Conservation (phyloP, 1,140 invertebrate species). For the Caenorhabditis tropicalis region DNA sequence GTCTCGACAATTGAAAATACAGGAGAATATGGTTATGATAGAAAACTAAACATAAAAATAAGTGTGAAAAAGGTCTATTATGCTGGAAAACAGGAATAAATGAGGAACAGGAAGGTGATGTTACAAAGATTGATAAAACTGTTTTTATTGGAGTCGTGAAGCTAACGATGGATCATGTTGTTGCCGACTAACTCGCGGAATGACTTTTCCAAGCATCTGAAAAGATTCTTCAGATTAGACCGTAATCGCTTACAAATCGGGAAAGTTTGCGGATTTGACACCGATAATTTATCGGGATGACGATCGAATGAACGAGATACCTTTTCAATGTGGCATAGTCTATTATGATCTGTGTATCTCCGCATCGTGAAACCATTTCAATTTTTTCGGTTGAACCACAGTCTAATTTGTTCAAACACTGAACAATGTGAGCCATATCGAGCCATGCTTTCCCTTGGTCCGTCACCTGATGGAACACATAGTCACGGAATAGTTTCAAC, state of each 20-base stretch:
- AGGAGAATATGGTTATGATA: slow-evolving; percentile 10
- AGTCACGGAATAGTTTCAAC: slow-evolving; percentile 96
- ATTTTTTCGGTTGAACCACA: slow-evolving; percentile 89
- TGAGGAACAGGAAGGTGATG: neutral
- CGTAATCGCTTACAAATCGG: no score
- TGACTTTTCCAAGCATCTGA: slow-evolving; percentile 84
- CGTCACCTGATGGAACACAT: slow-evolving; percentile 89
- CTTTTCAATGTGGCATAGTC: slow-evolving; percentile 84
- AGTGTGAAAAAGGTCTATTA: neutral
- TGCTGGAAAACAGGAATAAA: neutral
- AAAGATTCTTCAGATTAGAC: neutral
- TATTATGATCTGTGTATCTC: slow-evolving; percentile 91
- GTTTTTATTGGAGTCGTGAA: neutral
- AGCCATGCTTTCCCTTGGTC: slow-evolving; percentile 91
- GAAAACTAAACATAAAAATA: neutral
- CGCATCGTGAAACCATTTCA: slow-evolving; percentile 91
- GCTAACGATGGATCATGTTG: slow-evolving; percentile 15
- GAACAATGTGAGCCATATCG: slow-evolving; percentile 91
- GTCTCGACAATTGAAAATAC: neutral
- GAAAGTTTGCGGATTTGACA: no score
- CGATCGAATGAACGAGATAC: no score
- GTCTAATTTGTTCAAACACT: slow-evolving; percentile 87
- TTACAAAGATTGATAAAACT: neutral
- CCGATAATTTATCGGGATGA: no score
- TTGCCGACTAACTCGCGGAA: slow-evolving; percentile 80